Base-by-base conservation (phyloP, 1,140 invertebrate species). In the Papilio helenus region DNA sequence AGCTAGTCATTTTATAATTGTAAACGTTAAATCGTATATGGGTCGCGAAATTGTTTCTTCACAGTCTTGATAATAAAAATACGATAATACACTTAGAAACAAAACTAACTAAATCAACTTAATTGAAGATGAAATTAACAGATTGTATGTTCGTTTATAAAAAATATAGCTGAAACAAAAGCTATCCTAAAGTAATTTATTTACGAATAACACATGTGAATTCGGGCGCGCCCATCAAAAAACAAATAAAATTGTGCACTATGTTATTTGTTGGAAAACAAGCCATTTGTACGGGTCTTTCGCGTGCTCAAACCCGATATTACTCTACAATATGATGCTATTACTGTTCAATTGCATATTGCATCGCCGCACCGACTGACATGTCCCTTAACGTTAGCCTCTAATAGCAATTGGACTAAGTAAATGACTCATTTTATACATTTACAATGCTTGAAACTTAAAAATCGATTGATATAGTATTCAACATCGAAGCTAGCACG, bases 271-370 rank as follows among this genome's bases (percentile, higher is more conserved):
- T 77, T 77, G 29, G 76, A 65, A 77, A 77, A 77, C 76, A 77
- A 77, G 55, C 55, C 55, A 77, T 77, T 77, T 77, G 51, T 77
- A 77, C 34, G 51, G 76, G 76, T 61, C 76, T 77, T 77, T 77
- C 51, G 55, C 76, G 76, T 77, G 51, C 39, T 39, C 76, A n/a
- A 44, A 55, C 76, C 20, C 72, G 72, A 49, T 77, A 42, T 61
- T 77, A 77, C 76, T 77, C 16, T 61, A 65, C 76, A 77, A 77
- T 77, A 77, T 77, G 55, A 44, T 14, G 51, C 76, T 61, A 77
- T 77, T 77, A 77, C 76, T 65, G 76, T 65, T 77, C 76, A 77
- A 77, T 65, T 77, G 55, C 76, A 77, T 77, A 77, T 77, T 61
- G 76, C 76, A 77, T 61, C 16, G 76, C 51, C 55, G 51, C 14